Conservation (phyloP, 2,888 invertebrate genomes). For the Diabrotica balteata region DNA sequence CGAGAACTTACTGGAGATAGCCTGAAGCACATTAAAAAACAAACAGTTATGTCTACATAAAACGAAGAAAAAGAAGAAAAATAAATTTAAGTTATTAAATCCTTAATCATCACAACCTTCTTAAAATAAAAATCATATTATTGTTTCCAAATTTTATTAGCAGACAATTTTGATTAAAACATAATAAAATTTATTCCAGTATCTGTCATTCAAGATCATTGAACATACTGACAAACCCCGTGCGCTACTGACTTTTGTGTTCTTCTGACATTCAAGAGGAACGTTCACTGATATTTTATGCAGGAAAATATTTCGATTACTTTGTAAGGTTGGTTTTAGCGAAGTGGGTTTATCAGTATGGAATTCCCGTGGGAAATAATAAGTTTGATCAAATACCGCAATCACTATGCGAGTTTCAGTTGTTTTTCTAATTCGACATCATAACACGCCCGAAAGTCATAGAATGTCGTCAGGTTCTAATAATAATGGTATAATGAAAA, state of each 20-base stretch:
- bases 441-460: conserved; percentile 6
- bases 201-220: too few relatives aligned
- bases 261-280: conserved; percentile 37
- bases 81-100: too few relatives aligned
- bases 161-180: too few relatives aligned
- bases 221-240: not conserved
- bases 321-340: conserved; percentile 39
- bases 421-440: conserved; percentile 28
- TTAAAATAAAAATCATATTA: too few relatives aligned
- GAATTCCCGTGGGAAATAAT: conserved; percentile 43
- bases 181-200: too few relatives aligned
- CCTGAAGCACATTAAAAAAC: too few relatives aligned
- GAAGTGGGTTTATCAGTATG: conserved; percentile 30
- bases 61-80: too few relatives aligned
- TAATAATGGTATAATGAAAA: too few relatives aligned
- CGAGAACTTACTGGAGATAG: too few relatives aligned
- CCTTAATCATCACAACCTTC: too few relatives aligned
- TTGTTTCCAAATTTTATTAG: too few relatives aligned
- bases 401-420: conserved; percentile 31
- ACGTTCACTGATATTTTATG: conserved; percentile 34
- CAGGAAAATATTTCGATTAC: conserved; percentile 45
- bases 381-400: conserved; percentile 41
- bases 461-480: conserved; percentile 1
- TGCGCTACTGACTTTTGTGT: conserved; percentile 28
- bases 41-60: too few relatives aligned